These are phyloP conservation scores for Nothobranchius kuhntae DNA, from an alignment of 2,113 vertebrate genomes.

Conservation along the genomic window DNA sequence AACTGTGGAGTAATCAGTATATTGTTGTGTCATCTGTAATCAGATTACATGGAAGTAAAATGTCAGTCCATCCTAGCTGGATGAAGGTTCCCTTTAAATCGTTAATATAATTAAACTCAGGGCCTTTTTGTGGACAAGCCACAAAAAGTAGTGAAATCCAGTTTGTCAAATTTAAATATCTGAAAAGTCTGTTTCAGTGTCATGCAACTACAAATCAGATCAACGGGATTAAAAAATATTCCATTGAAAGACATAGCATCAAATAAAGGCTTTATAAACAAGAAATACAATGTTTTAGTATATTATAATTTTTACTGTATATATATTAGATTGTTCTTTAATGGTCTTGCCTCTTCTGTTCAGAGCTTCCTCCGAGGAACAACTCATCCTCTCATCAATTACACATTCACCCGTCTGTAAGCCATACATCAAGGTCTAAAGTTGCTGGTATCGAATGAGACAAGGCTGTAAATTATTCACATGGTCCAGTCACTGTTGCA, in stretches of 20 bases:
- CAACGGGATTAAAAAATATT: neutral
- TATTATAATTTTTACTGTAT: too few relatives aligned
- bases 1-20: constrained; percentile 12
- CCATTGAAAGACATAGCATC: neutral
- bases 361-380: constrained; percentile 33
- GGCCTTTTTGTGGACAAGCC: neutral
- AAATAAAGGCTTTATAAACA: neutral
- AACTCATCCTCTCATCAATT: constrained; percentile 75
- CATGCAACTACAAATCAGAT: neutral
- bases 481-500: constrained; percentile 55
- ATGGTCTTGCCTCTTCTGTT: constrained; percentile 48
- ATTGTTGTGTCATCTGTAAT: constrained; percentile 18
- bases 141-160: constrained; percentile 22
- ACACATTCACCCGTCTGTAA: constrained; percentile 69
- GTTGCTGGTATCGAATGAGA: constrained; percentile 78
- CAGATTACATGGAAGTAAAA: constrained; percentile 47
- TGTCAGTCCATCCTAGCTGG: constrained; percentile 19
- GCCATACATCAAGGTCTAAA: constrained; percentile 73
- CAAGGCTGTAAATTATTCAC: constrained; percentile 74
- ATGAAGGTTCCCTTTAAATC: constrained; percentile 61
- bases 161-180: constrained; percentile 10
- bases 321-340: too few relatives aligned
- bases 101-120: constrained; percentile 50
- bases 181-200: neutral
- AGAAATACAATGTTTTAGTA: too few relatives aligned